Percentiles rank a stretch among this genome's conserved stretches.
Evolutionary conservation across 1,140 invertebrate genomes (phyloP).

Genomic region (Papilio polyxenes): DNA sequence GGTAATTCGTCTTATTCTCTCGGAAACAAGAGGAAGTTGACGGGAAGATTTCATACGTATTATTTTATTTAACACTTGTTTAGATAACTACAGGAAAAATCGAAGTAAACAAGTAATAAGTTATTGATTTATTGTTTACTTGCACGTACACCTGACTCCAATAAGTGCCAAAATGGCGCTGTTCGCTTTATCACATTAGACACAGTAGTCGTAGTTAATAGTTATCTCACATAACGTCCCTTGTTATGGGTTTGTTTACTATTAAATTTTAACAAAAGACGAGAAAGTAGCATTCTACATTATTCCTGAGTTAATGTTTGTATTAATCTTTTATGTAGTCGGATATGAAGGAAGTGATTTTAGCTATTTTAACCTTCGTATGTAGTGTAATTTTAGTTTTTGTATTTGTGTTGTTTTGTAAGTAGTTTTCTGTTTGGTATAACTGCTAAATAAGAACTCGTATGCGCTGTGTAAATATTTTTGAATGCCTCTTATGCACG

Average conservation of each 20-base stretch:
- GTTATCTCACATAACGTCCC: background rate
- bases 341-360: constrained; percentile 77
- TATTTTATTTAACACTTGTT: background rate
- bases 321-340: constrained; percentile 57
- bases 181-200: constrained; percentile 20
- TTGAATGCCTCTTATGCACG: constrained; percentile 13
- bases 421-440: constrained; percentile 62
- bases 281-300: constrained; percentile 67
- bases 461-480: constrained; percentile 15
- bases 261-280: constrained; percentile 48
- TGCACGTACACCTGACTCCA: constrained; percentile 12
- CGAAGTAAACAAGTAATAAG: constrained; percentile 29
- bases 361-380: constrained; percentile 74
- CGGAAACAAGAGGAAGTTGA: constrained; percentile 10
- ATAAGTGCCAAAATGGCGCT: constrained; percentile 38
- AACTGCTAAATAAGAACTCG: constrained; percentile 25
- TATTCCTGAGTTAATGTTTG: constrained; percentile 62
- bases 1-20: background rate
- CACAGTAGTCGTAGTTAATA: constrained; percentile 32
- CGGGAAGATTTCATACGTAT: background rate
- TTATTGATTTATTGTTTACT: constrained; percentile 32
- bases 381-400: constrained; percentile 77
- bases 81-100: background rate
- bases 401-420: constrained; percentile 78
- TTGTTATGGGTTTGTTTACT: constrained; percentile 47